Evolutionary conservation across 1,140 invertebrate genomes (phyloP), one percentile per base, ranked within the genome.

Genomic region (Tribolium madens): DNA sequence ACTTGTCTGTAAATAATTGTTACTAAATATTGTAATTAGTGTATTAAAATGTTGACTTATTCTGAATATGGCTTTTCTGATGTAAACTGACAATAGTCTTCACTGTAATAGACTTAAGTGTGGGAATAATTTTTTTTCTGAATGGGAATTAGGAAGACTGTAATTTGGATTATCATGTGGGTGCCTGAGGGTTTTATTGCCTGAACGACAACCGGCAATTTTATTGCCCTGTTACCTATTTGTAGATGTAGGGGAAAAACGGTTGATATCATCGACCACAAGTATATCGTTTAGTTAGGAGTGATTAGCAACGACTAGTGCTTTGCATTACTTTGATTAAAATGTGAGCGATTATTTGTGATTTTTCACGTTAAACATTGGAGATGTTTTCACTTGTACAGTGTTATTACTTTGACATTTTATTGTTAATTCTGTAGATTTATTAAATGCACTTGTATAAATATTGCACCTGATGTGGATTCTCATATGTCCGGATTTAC

Each of bases 321-420:
- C 36, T 75, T 75, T 75, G 69, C 69, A 48, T 48, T 13, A 9
- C 14, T 13, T 17, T 14, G 3, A n/a, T n/a, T n/a, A n/a, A n/a
- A n/a, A 21, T 52, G 21, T 15, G 21, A 50, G 18, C 12, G n/a
- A 31, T 26, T 57, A 10, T 71, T 71, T 74, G 72, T 57, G 72
- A 60, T 57, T 57, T 72, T 48, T 50, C 48, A 31, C 69, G 12
- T 57, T 21, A 60, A 60, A 64, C 12, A 7, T 50, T 48, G 42
- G 14, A 21, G 36, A 31, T 64, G 26, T 64, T 57, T 64, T 26
- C 21, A 21, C 31, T 50, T 78, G 77, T 78, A 78, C 77, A 78
- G 77, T 78, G 77, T 78, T 78, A 73, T 72, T 75, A 75, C 77
- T 78, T 78, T 71, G 52, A 75, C 73, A 78, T 73, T 73, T 36